Base-by-base conservation (phyloP, 2,888 invertebrate genomes). In the Drosophila cognata region DNA sequence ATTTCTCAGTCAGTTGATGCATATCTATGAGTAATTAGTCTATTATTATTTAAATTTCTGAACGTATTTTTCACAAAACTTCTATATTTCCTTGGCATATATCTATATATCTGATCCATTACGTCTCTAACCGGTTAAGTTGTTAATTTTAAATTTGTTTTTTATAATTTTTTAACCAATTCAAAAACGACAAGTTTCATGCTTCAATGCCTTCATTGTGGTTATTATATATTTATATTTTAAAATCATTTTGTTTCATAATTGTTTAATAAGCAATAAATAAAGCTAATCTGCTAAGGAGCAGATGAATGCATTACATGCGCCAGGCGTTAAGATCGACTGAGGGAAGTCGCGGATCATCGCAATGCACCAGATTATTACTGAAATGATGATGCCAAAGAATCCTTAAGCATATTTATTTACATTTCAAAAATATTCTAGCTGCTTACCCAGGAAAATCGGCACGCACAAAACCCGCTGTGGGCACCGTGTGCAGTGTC, bases 271-370 rank as follows among this genome's bases (percentile, higher is more conserved):
- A 11, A n/a, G 10, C 36, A 50, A 50, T 50, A 33, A 35, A 25
- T 35, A 46, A 28, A 36, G 46, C 21, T 11, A n/a, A 31, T 21
- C 21, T 21, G 21, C 21, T 21, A 35, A 10, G 6, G 1, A 21
- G 43, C 21, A 11, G 13, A 48, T 56, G 28, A 52, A 60, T 21
- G 13, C 18, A 18, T 60, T 81, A 91, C 72, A 94, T 94, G 82
- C 94, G 94, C 95, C 97, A 97, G 56, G 93, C 93, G 62, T 93
- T 94, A 36, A 97, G 93, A 92, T 97, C 95, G 63, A 96, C 91
- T 18, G 92, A 89, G 0, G 96, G 96, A 82, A 97, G 94, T 7
- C 82, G 89, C 7, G 93, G 92, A 79, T 95, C 94, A 58, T 94
- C 93, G 85, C 97, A 97, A 35, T 94, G 94, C 2, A 95, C 92